These are phyloP conservation scores for Chelmon rostratus DNA, from an alignment of 2,797 vertebrate genomes.

Conservation along the genomic window DNA sequence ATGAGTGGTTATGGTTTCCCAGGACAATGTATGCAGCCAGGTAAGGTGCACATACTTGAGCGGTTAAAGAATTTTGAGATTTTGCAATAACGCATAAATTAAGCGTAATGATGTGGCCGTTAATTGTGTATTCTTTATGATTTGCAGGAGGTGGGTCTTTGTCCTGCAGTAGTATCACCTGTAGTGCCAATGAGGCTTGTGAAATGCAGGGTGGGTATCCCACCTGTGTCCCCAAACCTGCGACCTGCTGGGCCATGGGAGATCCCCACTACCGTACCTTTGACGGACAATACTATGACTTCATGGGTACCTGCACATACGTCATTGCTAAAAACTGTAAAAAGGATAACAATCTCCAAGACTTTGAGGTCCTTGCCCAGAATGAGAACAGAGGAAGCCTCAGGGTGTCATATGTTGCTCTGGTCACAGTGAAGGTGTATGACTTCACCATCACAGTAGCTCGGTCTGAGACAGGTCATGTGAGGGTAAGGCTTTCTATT, in stretches of 20 bases:
- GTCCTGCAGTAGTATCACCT: constrained; percentile 62
- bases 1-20: constrained; percentile 79
- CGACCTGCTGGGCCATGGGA: constrained; percentile 81
- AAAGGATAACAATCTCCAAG: constrained; percentile 58
- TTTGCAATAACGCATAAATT: not conserved
- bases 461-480: constrained; percentile 77
- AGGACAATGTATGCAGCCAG: constrained; percentile 75
- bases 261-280: constrained; percentile 86
- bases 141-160: constrained; percentile 38
- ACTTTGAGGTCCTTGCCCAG: constrained; percentile 80
- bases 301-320: constrained; percentile 84
- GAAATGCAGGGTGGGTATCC: constrained; percentile 52
- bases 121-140: not conserved
- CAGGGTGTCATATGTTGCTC: constrained; percentile 73
- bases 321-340: constrained; percentile 82
- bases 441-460: constrained; percentile 69
- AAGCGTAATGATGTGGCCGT: not conserved
- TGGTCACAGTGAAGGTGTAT: constrained; percentile 79
- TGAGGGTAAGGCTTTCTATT: constrained; percentile 77
- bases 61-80: not conserved
- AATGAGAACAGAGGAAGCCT: constrained; percentile 81
- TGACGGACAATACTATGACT: constrained; percentile 79
- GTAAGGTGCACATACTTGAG: constrained; percentile 54
- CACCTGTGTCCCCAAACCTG: constrained; percentile 65
- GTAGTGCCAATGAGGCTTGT: constrained; percentile 31